Evolutionary conservation across 1,140 invertebrate genomes (phyloP).

Genomic region (Pristionchus pacificus): DNA sequence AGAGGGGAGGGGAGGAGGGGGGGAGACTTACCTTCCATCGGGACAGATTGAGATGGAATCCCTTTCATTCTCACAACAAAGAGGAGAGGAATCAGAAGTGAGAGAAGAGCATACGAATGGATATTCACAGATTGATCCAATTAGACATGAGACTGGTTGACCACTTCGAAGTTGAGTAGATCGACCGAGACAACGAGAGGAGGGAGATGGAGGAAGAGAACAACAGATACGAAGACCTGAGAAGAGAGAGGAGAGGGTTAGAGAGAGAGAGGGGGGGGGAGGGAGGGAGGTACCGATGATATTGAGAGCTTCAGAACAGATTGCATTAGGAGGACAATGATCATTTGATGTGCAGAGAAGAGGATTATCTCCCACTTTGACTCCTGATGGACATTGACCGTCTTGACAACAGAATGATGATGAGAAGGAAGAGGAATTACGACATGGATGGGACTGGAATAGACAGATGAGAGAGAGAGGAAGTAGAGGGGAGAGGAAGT

Average conservation of each 20-base stretch:
- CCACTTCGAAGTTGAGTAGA: no score
- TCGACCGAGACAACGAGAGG: neutral
- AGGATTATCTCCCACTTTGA: no score
- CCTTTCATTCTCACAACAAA: neutral
- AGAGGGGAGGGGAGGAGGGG: no score
- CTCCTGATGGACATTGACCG: no score
- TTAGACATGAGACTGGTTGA: no score
- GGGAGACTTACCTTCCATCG: neutral
- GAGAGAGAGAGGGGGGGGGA: neutral
- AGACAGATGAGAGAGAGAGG: no score
- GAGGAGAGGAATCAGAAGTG: neutral
- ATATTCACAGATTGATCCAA: no score
- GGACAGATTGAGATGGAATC: neutral
- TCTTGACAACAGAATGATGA: neutral
- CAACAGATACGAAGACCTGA: neutral
- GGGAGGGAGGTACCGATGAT: neutral
- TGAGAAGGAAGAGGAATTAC: no score
- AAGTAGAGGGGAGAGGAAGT: no score
- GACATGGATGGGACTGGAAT: no score
- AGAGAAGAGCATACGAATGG: neutral
- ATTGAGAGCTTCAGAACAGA: neutral
- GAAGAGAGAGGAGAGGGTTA: neutral
- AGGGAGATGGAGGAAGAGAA: neutral
- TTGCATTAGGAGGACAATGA: neutral
- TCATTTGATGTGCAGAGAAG: neutral